These are phyloP conservation scores for Tor tambroides DNA, from an alignment of 2,113 vertebrate genomes.

Conservation along the genomic window DNA sequence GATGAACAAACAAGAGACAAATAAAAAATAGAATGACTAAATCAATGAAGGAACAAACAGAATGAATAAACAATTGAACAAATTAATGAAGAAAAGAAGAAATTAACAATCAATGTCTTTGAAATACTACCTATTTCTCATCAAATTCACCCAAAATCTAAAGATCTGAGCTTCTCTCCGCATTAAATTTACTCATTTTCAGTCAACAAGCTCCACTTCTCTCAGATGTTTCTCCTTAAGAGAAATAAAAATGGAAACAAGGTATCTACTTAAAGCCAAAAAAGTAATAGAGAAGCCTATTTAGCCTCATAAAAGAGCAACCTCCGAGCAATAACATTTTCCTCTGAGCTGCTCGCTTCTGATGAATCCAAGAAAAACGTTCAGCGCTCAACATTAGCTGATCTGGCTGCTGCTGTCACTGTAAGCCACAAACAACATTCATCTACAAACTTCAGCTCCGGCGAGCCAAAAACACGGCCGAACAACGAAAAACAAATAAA, in stretches of 20 bases:
- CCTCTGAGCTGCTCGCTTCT: neutral
- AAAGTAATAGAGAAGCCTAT: neutral
- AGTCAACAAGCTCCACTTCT: neutral
- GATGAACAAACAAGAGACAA: too few relatives aligned
- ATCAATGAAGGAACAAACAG: too few relatives aligned
- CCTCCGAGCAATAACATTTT: conserved; percentile 1
- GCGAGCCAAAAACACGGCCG: conserved; percentile 10
- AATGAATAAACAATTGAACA: too few relatives aligned
- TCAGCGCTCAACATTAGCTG: conserved; percentile 6
- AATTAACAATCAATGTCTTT: neutral
- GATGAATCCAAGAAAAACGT: neutral
- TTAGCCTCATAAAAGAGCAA: neutral
- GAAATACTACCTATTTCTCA: neutral
- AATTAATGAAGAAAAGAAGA: too few relatives aligned
- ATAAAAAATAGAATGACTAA: too few relatives aligned
- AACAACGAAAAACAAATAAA: conserved; percentile 41
- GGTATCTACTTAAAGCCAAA: neutral
- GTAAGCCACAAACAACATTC: conserved; percentile 36
- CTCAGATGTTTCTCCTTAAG: neutral
- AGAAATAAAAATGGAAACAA: neutral
- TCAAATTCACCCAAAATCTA: neutral
- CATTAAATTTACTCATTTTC: neutral
- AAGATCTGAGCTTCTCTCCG: neutral
- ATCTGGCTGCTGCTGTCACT: conserved; percentile 16
- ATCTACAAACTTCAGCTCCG: conserved; percentile 1